These are phyloP conservation scores for Laodelphax striatellus DNA, from an alignment of 1,140 invertebrate species.

Conservation along the genomic window DNA sequence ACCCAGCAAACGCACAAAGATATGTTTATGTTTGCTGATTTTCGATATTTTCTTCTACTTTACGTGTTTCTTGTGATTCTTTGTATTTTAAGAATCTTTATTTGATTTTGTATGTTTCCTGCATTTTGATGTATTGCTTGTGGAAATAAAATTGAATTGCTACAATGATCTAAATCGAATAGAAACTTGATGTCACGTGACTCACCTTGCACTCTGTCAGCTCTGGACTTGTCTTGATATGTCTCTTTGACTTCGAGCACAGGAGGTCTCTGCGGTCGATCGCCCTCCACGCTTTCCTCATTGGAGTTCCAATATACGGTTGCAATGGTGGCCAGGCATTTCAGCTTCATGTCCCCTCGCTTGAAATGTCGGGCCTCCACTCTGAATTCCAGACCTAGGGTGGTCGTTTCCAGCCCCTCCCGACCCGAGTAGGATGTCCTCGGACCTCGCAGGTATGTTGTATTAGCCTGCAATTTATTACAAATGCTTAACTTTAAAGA, in stretches of 20 bases:
- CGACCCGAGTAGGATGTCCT: constrained; percentile 34
- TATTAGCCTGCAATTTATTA: constrained; percentile 35
- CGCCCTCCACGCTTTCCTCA: constrained; percentile 68
- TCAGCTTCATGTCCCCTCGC: constrained; percentile 70
- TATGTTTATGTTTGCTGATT: no score
- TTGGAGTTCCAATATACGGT: constrained; percentile 71
- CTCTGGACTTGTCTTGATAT: constrained; percentile 34
- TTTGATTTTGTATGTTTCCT: no score
- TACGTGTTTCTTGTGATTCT: no score
- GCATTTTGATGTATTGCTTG: no score
- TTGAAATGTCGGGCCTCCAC: constrained; percentile 64
- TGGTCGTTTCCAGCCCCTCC: constrained; percentile 57
- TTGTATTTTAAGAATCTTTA: no score
- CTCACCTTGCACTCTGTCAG: constrained; percentile 36
- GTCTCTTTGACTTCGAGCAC: constrained; percentile 47
- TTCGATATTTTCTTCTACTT: no score
- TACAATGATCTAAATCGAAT: no score
- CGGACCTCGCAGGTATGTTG: constrained; percentile 37
- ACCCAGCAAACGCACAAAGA: no score
- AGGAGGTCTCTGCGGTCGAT: constrained; percentile 45
- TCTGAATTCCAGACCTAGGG: constrained; percentile 55
- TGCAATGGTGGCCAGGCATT: constrained; percentile 77
- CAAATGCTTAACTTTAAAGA: background rate
- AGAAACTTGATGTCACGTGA: background rate
- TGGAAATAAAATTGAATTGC: no score